A percentile compares a stretch with the other conserved stretches of the same genome.
These are phyloP conservation scores for Drosophila athabasca DNA, from an alignment of 1,140 invertebrate species.

Conservation along the genomic window DNA sequence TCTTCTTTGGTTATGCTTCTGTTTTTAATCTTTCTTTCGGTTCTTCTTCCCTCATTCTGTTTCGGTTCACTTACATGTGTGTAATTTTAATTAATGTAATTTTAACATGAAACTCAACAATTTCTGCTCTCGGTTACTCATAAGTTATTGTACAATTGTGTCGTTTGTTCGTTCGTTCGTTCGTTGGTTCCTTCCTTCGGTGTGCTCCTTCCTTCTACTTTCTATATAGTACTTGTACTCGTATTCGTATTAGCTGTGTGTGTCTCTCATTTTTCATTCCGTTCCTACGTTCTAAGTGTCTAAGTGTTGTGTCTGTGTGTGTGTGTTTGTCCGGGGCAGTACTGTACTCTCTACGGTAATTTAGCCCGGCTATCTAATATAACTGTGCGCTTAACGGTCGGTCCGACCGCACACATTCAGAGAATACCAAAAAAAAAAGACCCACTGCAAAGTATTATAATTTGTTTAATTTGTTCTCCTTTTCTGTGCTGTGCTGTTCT, in stretches of 20 bases:
- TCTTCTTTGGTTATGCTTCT: conserved; percentile 31
- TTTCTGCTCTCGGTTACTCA: conserved; percentile 78
- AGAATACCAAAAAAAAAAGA: conserved; percentile 49
- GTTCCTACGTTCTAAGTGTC: conserved; percentile 52
- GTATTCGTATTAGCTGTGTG: conserved; percentile 41
- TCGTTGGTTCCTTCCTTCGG: conserved; percentile 45
- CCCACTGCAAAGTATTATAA: conserved; percentile 72
- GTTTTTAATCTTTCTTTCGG: conserved; percentile 36
- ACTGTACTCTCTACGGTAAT: conserved; percentile 39
- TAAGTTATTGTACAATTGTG: conserved; percentile 57
- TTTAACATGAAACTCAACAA: conserved; percentile 83
- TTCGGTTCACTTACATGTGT: conserved; percentile 55
- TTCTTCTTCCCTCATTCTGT: conserved; percentile 16
- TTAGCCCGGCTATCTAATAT: conserved; percentile 58
- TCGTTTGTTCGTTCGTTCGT: conserved; percentile 48
- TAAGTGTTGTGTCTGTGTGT: conserved; percentile 20
- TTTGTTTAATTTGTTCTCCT: conserved; percentile 57
- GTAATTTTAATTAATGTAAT: conserved; percentile 79
- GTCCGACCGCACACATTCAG: conserved; percentile 38
- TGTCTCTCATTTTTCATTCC: conserved; percentile 70
- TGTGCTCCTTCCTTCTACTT: conserved; percentile 55
- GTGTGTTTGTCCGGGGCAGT: conserved; percentile 40
- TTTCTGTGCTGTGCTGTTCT: conserved; percentile 50
- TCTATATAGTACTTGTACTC: conserved; percentile 12
- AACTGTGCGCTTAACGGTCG: conserved; percentile 48